Conservation (phyloP, 2,888 invertebrate genomes). For the Eurytoma californica region DNA sequence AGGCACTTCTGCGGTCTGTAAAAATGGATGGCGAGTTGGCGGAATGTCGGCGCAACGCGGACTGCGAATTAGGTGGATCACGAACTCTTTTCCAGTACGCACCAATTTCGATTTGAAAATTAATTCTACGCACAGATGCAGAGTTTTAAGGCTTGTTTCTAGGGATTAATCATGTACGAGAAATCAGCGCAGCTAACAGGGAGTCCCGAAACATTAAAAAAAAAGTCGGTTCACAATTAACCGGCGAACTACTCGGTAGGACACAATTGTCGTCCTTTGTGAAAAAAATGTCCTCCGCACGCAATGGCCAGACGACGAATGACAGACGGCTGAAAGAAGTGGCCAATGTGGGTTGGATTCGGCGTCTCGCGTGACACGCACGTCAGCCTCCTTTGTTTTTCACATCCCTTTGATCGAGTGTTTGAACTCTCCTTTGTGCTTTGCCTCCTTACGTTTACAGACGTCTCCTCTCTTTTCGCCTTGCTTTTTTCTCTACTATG, state of each 20-base stretch:
- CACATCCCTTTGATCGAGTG: slow-evolving; percentile 70
- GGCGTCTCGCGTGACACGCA: slow-evolving; percentile 74
- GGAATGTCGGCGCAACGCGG: background rate
- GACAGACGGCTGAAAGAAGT: slow-evolving; percentile 75
- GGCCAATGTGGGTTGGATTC: slow-evolving; percentile 75
- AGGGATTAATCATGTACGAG: slow-evolving; percentile 22
- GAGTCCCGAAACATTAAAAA: background rate
- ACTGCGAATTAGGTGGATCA: too few relatives aligned
- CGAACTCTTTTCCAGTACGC: too few relatives aligned
- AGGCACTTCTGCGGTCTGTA: slow-evolving; percentile 26
- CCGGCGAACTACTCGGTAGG: slow-evolving; percentile 39
- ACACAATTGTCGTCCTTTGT: slow-evolving; percentile 40
- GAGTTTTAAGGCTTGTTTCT: background rate
- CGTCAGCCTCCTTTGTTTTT: slow-evolving; percentile 72
- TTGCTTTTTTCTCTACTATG: background rate
- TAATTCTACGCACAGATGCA: too few relatives aligned
- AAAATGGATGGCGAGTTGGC: slow-evolving; percentile 34
- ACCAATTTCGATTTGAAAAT: too few relatives aligned
- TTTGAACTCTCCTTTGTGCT: slow-evolving; percentile 63
- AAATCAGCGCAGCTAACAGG: background rate
- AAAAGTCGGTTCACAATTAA: slow-evolving; percentile 29
- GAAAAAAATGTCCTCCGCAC: slow-evolving; percentile 45
- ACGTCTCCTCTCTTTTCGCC: slow-evolving; percentile 29
- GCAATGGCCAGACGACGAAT: slow-evolving; percentile 56
- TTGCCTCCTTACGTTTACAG: slow-evolving; percentile 44